phyloP scores from a whole-genome alignment of 1,140 invertebrate species.

The Brachionus plicatilis region DNA sequence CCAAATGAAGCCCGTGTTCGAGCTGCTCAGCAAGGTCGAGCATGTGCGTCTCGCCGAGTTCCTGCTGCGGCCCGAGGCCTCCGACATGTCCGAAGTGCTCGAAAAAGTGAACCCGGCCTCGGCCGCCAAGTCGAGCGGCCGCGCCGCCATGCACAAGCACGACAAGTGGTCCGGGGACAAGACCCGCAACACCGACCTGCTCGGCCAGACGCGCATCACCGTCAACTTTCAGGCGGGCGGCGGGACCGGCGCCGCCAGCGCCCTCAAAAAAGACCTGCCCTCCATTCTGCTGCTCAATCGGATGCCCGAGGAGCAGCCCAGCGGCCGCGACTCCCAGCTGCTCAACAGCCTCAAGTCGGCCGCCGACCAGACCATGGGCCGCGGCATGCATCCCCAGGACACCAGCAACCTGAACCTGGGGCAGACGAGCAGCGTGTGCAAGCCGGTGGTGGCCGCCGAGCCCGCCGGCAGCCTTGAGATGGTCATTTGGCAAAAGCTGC shows the following conservation, averaged over 20 bases:
- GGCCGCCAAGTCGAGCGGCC: neutral
- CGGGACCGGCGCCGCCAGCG: neutral
- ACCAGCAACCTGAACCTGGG: neutral
- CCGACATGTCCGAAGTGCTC: neutral
- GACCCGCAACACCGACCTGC: constrained; percentile 12
- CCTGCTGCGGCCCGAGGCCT: neutral
- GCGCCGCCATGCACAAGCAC: neutral
- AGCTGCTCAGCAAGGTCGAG: constrained; percentile 6
- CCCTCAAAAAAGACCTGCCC: constrained; percentile 23
- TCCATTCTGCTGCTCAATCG: constrained; percentile 24
- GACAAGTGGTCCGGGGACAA: constrained; percentile 32
- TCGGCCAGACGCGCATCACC: constrained; percentile 20
- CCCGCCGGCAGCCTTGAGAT: neutral
- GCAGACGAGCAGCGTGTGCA: neutral
- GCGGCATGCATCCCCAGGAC: neutral
- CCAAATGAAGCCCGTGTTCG: constrained; percentile 1
- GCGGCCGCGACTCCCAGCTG: neutral
- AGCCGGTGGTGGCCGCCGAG: neutral
- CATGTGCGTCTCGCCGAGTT: constrained; percentile 6
- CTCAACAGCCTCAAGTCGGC: constrained; percentile 16
- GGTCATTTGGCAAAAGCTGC: constrained; percentile 18
- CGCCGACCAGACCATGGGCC: neutral
- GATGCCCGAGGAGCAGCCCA: neutral
- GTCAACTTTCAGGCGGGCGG: neutral
- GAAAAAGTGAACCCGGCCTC: neutral